phyloP scores from a whole-genome alignment of 2,797 vertebrate species.

The Rhyacichthys aspro region DNA sequence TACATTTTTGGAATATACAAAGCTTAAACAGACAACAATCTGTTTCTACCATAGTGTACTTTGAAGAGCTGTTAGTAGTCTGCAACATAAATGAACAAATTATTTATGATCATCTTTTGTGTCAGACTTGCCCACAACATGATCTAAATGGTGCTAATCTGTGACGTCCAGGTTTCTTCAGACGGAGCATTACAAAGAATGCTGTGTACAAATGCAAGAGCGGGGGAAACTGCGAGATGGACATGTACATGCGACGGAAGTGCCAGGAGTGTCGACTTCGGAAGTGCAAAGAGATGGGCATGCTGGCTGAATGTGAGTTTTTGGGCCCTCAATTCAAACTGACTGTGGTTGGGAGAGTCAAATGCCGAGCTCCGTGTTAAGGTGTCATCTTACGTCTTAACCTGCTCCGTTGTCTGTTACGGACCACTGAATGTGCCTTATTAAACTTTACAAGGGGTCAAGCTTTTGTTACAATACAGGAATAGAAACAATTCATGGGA shows the following conservation, averaged over 20 bases:
- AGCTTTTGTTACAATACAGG: constrained; percentile 41
- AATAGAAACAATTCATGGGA: constrained; percentile 38
- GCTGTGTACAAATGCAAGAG: constrained; percentile 98
- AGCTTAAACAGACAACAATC: no score
- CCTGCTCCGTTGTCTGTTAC: constrained; percentile 35
- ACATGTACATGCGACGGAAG: constrained; percentile 99
- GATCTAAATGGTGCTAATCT: neutral
- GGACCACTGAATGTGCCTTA: constrained; percentile 36
- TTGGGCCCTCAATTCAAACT: neutral
- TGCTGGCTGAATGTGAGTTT: constrained; percentile 99
- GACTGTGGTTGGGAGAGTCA: neutral
- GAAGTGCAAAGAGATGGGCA: constrained; percentile 98
- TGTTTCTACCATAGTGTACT: no score
- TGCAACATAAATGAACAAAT: no score
- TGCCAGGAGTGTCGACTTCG: constrained; percentile 96
- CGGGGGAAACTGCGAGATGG: constrained; percentile 98
- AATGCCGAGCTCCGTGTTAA: constrained; percentile 14
- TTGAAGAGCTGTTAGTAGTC: no score
- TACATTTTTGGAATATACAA: no score
- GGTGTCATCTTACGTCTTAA: constrained; percentile 53
- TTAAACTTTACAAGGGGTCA: constrained; percentile 32
- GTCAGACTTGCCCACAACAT: no score
- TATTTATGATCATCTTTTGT: constrained; percentile 1
- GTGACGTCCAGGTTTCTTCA: constrained; percentile 89
- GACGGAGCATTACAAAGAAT: constrained; percentile 97